Base-by-base conservation (phyloP, 2,113 vertebrate genomes). In the Gymnogyps californianus region DNA sequence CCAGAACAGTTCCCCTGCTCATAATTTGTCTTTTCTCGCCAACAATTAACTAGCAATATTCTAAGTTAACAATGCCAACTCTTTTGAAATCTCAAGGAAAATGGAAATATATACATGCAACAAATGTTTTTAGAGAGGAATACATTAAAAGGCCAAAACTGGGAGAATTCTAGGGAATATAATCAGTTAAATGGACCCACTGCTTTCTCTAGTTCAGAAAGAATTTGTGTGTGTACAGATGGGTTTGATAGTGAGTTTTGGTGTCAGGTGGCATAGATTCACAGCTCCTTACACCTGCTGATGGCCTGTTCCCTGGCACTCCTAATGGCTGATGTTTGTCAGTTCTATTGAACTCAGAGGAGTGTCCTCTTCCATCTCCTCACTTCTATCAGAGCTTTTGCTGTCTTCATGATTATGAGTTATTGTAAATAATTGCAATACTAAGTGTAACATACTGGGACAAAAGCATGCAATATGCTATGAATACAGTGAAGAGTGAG, bases 11-110 rank as follows among this genome's bases (percentile, higher is more conserved):
- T 98, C 98, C 98, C 98, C 97, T 98, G 99, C 98, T 99, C 99
- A 99, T 99, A 99, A 99, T 99, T 99, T 99, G 99, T 99, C 99
- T 99, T 99, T 99, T 97, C 98, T 98, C 98, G 92, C 98, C 99
- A 98, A 99, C 99, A 99, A 99, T 99, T 99, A 99, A 99, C 99
- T 96, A 97, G 98, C 98, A 98, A 99, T 99, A 98, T 98, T 98
- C 98, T 98, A 99, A 99, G 98, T 99, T 99, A 99, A 99, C 99
- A 98, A 98, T 98, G 99, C 99, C 99, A 99, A 98, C 98, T 98
- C 97, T 98, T 98, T 98, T 97, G 97, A 98, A 98, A 98, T 91
- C 93, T 94, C n/a, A 31, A 91, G 67, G 90, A 96, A 96, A 91
- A 94, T 72, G 61, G 80, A 96, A 96, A 95, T 87, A 47, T 19